Percentiles rank a stretch among this genome's conserved stretches.
These are phyloP conservation scores for Epirrhoe tristata DNA, from an alignment of 2,888 invertebrate species.

Conservation along the genomic window DNA sequence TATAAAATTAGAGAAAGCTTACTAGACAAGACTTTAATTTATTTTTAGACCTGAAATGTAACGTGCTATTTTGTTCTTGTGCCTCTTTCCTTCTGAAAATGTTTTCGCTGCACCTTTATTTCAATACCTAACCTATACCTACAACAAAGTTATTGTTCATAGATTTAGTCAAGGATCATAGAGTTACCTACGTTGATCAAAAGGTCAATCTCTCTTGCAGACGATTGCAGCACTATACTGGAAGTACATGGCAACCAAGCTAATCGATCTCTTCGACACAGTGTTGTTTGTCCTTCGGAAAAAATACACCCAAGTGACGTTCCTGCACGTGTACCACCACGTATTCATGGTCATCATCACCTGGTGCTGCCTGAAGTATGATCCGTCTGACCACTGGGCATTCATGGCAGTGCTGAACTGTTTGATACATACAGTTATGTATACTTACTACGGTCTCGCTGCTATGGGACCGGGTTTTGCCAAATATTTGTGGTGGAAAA, in stretches of 20 bases:
- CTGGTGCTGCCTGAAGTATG: conserved; percentile 89
- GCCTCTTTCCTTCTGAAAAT: too few relatives aligned
- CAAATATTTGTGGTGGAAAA: conserved; percentile 93
- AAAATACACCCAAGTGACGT: conserved; percentile 89
- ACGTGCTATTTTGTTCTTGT: too few relatives aligned
- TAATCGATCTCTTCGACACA: conserved; percentile 89
- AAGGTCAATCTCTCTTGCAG: conserved; percentile 38
- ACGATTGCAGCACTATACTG: conserved; percentile 67
- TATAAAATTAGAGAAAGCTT: too few relatives aligned
- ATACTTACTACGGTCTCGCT: conserved; percentile 89
- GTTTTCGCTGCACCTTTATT: too few relatives aligned
- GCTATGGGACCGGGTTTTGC: conserved; percentile 88
- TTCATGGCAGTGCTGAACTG: conserved; percentile 89
- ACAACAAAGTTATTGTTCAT: too few relatives aligned
- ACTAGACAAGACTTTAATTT: too few relatives aligned
- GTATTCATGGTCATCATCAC: conserved; percentile 88
- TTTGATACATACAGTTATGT: conserved; percentile 90
- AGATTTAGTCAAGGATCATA: not conserved
- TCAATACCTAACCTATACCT: not conserved
- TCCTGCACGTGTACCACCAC: conserved; percentile 95
- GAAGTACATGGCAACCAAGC: conserved; percentile 90
- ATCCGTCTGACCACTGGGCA: conserved; percentile 90
- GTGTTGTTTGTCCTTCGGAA: conserved; percentile 94
- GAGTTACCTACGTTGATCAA: not conserved
- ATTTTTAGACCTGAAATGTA: too few relatives aligned